Evolutionary conservation across 2,888 invertebrate species (phyloP).

Genomic region (Morpho helenor): DNA sequence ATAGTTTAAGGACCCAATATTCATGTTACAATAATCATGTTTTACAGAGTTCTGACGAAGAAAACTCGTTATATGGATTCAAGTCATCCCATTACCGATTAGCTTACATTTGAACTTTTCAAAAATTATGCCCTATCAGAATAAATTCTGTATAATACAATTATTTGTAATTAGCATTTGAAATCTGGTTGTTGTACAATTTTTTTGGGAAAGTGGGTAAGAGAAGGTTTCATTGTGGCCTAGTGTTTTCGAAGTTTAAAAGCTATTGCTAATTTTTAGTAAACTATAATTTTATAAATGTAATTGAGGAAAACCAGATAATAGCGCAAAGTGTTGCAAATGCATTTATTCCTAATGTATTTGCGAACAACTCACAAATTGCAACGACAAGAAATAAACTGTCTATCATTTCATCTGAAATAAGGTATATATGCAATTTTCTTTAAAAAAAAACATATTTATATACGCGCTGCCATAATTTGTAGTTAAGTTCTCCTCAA

Average conservation of each 20-base stretch:
- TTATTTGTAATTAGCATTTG: constrained; percentile 12
- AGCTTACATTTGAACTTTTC: constrained; percentile 30
- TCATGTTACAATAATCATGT: constrained; percentile 5
- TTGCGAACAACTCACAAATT: no score
- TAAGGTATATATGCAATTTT: no score
- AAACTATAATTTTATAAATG: neutral
- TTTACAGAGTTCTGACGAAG: constrained; percentile 32
- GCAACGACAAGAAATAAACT: no score
- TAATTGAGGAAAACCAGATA: constrained; percentile 10
- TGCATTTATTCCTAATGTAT: no score
- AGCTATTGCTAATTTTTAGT: constrained; percentile 14
- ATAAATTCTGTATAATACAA: neutral
- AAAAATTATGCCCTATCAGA: neutral
- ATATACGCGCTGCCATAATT: no score
- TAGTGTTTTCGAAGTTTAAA: constrained; percentile 7
- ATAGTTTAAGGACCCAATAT: neutral
- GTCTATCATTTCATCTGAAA: no score
- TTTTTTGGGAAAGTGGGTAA: constrained; percentile 33
- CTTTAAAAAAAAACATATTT: no score
- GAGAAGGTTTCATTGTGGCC: constrained; percentile 23
- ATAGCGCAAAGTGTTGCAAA: neutral
- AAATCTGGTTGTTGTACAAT: constrained; percentile 31
- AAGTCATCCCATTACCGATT: constrained; percentile 27
- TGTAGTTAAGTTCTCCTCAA: no score
- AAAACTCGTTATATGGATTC: constrained; percentile 26